These are phyloP conservation scores for Hucho hucho DNA, from an alignment of 2,113 vertebrate genomes.

Conservation along the genomic window DNA sequence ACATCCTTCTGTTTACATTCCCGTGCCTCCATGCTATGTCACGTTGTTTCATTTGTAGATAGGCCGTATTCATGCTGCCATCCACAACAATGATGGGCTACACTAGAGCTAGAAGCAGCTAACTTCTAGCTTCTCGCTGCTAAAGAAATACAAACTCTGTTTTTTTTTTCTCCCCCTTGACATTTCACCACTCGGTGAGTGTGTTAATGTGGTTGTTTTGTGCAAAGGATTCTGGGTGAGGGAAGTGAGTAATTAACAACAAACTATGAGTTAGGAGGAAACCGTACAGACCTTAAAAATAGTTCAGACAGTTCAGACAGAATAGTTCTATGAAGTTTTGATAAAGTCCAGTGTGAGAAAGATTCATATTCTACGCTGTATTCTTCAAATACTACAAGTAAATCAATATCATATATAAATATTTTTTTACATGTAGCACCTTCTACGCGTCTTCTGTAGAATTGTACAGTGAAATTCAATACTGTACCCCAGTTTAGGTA, in stretches of 20 bases:
- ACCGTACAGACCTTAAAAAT: background rate
- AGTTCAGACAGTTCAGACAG: background rate
- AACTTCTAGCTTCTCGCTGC: background rate
- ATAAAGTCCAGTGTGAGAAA: too few relatives aligned
- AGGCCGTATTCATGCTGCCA: background rate
- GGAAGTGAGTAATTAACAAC: background rate
- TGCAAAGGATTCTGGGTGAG: background rate
- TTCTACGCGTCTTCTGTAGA: too few relatives aligned
- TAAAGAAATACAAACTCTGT: background rate
- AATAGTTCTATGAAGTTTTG: background rate
- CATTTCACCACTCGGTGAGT: background rate
- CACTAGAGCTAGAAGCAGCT: too few relatives aligned
- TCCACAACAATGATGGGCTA: background rate
- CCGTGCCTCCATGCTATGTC: background rate
- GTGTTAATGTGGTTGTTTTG: background rate
- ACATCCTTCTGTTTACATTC: constrained; percentile 35
- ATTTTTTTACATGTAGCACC: too few relatives aligned
- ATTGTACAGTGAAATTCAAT: too few relatives aligned
- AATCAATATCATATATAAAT: too few relatives aligned
- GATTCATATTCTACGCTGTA: too few relatives aligned
- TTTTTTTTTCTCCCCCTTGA: background rate
- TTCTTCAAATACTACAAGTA: too few relatives aligned
- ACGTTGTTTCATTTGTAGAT: constrained; percentile 2
- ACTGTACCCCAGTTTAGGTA: background rate
- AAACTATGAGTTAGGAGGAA: background rate